Evolutionary conservation across 2,888 invertebrate genomes (phyloP).

Genomic region (Nesidiocoris tenuis): DNA sequence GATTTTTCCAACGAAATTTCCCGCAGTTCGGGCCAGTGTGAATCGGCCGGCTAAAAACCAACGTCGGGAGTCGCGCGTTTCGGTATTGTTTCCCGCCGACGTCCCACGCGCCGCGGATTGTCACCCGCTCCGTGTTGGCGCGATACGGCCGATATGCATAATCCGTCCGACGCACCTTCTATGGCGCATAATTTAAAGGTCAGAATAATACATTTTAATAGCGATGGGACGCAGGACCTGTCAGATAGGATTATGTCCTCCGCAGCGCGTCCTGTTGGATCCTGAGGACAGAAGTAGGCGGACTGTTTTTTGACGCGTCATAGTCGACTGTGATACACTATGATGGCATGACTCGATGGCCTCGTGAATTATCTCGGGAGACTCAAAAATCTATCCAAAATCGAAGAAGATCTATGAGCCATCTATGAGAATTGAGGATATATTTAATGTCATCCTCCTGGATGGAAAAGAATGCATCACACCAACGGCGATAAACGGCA

Average conservation of each 20-base stretch:
- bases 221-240: slow-evolving; percentile 22
- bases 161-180: slow-evolving; percentile 46
- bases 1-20: too few relatives aligned
- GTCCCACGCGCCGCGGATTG: slow-evolving; percentile 43
- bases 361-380: too few relatives aligned
- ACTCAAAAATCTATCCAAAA: too few relatives aligned
- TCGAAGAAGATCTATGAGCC: too few relatives aligned
- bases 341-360: too few relatives aligned
- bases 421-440: too few relatives aligned
- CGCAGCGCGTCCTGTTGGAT: neutral
- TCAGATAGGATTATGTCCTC: slow-evolving; percentile 38
- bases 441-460: too few relatives aligned
- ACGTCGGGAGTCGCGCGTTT: too few relatives aligned
- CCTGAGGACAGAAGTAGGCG: neutral
- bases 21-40: too few relatives aligned
- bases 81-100: slow-evolving; percentile 36
- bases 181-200: slow-evolving; percentile 48
- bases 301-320: neutral
- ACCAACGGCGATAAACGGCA: too few relatives aligned
- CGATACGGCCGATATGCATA: slow-evolving; percentile 27
- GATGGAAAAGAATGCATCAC: too few relatives aligned
- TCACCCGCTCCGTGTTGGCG: slow-evolving; percentile 40
- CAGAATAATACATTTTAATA: slow-evolving; percentile 48
- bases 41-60: too few relatives aligned
- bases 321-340: neutral